Base-by-base conservation (phyloP, 2,888 invertebrate species). In the Tipula confusa region DNA sequence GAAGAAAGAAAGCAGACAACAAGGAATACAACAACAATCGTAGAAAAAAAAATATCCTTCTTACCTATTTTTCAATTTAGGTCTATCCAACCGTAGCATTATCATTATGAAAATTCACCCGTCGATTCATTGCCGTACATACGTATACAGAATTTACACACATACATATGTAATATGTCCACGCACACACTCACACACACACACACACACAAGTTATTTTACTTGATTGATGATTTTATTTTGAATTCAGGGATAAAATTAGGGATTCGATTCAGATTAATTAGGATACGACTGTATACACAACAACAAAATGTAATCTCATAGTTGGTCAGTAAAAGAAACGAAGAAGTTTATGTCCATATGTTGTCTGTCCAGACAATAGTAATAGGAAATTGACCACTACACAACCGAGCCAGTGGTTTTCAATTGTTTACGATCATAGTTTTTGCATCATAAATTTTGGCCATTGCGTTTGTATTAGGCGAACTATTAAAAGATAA, bases 1-100 rank as follows among this genome's bases (percentile, higher is more conserved):
- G 64, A 64, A 64, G 64, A 64, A 64, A 64, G 64, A 64, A 64
- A 64, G 64, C 64, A 64, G 64, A 64, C 64, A 64, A 64, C 64
- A 64, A 64, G 24, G 64, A 64, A 64, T 64, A 43, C n/a, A 24
- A 64, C 64, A 64, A 24, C 64, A 64, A 18, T 36, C 18, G 24
- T 64, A 64, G 64, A 64, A 64, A 64, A n/a, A n/a, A n/a, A n/a
- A 64, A 64, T 24, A 64, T 64, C 64, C 64, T 64, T 43, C 4
- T 31, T 38, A 64, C 64, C 64, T 64, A 64, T 64, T 64, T 24
- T 24, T n/a, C n/a, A 64, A 64, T 64, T 64, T 64, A 64, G 18
- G 64, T 64, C 64, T 64, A 64, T 64, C 64, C 64, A 64, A 24
- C 64, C 11, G 24, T 9, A 24, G 64, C 24, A 64, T 24, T 64